These are phyloP conservation scores for Henricia sp. DNA, from an alignment of 53 echinoderm and acorn worm genomes.

Conservation along the genomic window DNA sequence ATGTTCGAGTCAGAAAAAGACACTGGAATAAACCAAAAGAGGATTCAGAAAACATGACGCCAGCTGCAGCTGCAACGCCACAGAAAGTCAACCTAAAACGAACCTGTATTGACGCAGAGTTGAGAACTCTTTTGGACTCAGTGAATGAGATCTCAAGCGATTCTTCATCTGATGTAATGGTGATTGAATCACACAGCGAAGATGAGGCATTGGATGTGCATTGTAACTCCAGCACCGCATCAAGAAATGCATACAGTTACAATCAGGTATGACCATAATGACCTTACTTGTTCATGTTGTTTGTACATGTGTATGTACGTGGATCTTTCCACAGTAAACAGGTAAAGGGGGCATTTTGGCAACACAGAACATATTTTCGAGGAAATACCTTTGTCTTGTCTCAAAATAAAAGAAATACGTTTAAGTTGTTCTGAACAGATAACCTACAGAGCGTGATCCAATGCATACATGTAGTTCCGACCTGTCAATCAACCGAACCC, in stretches of 20 bases:
- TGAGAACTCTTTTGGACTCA: conserved; percentile 15
- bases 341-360: no score
- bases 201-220: conserved; percentile 65
- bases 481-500: no score
- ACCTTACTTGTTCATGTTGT: no score
- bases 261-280: background rate
- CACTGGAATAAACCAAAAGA: conserved; percentile 28
- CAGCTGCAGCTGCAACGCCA: background rate
- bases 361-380: no score
- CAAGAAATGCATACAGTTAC: background rate
- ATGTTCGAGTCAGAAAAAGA: no score
- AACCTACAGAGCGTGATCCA: no score
- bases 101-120: background rate
- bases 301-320: no score
- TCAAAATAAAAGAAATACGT: no score
- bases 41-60: background rate
- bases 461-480: no score
- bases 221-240: conserved; percentile 4
- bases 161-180: conserved; percentile 17
- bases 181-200: conserved; percentile 68
- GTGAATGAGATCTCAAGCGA: conserved; percentile 14
- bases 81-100: conserved; percentile 39
- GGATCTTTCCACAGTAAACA: no score
- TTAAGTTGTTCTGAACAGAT: no score
- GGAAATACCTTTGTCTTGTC: no score